Evolutionary conservation across 2,888 invertebrate genomes (phyloP).

Genomic region (Andrena fulva): DNA sequence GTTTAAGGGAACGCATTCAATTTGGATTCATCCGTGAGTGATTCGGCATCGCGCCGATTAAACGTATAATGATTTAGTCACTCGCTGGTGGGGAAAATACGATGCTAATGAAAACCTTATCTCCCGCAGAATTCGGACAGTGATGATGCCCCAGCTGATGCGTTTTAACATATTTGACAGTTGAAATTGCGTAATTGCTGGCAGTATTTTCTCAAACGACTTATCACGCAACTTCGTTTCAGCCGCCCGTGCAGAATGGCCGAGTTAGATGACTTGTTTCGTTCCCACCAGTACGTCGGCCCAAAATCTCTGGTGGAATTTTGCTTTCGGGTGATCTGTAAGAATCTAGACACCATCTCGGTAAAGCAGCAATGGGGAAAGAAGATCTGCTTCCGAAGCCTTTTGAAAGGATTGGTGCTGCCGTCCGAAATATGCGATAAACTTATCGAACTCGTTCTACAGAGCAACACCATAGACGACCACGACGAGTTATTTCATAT

Average conservation of each 20-base stretch:
- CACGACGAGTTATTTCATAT: slow-evolving; percentile 90
- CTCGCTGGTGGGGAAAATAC: neutral
- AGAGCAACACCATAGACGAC: slow-evolving; percentile 85
- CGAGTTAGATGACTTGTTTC: slow-evolving; percentile 78
- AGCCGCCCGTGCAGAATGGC: slow-evolving; percentile 74
- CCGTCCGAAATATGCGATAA: slow-evolving; percentile 91
- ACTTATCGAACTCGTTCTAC: slow-evolving; percentile 87
- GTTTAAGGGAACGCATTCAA: slow-evolving; percentile 16
- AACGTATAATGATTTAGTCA: slow-evolving; percentile 27
- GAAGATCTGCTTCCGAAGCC: slow-evolving; percentile 67
- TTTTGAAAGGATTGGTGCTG: slow-evolving; percentile 88
- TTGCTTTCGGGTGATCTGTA: slow-evolving; percentile 88
- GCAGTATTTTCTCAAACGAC: slow-evolving; percentile 50
- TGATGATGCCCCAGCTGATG: slow-evolving; percentile 72
- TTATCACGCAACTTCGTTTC: slow-evolving; percentile 55
- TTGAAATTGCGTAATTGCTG: slow-evolving; percentile 69
- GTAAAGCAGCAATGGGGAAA: slow-evolving; percentile 51
- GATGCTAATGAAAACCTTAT: slow-evolving; percentile 23
- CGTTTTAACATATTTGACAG: slow-evolving; percentile 74
- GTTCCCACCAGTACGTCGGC: slow-evolving; percentile 76
- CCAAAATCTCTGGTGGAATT: slow-evolving; percentile 89
- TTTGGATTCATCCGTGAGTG: slow-evolving; percentile 18
- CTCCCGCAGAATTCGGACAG: slow-evolving; percentile 29
- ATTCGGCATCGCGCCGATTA: slow-evolving; percentile 16
- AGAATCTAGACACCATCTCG: slow-evolving; percentile 88